Base-by-base conservation (phyloP, 2,113 vertebrate species). In the Gasterosteus aculeatus region DNA sequence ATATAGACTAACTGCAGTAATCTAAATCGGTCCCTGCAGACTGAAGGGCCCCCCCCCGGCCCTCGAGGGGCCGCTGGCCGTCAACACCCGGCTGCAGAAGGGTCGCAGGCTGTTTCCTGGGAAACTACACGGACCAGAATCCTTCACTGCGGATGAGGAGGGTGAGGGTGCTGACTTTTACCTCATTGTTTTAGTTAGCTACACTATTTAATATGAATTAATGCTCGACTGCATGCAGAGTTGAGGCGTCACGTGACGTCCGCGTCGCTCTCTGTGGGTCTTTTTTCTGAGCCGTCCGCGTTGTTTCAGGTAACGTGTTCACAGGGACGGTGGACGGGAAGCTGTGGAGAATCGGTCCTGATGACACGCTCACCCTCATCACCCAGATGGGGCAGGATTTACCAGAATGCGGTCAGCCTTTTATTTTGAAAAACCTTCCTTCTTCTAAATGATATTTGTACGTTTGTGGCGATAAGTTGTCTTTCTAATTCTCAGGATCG, bases 241-340 rank as follows among this genome's bases (percentile, higher is more conserved):
- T n/a, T 39, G 1, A 61, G n/a, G 29, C 16, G 56, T 33, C 56
- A 15, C 15, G 9, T 18, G 56, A 18, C 18, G 7, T 58, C 10
- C 6, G 35, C 1, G 5, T 42, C 7, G 11, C 1, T 33, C 1
- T 31, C 16, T 63, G 0, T 62, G 42, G 1, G 26, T 1, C 7
- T 11, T 11, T 12, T 33, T 33, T 19, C 26, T n/a, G 18, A 42
- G 3, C 14, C 38, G 22, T 22, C 62, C 1, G 31, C 63, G 39
- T 72, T 74, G 46, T 69, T 35, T 16, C 72, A 95, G 93, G 92
- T 66, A 94, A 93, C 14, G 70, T 94, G 53, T 95, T 91, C 82
- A 95, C 93, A 0, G 94, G 94, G 0, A 94, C 93, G 0, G 93
- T 94, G 69, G 92, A 94, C 62, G 94, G 93, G 72, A 94, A 94